These are phyloP conservation scores for Troides helena DNA, from an alignment of 2,888 invertebrate genomes.

Conservation along the genomic window DNA sequence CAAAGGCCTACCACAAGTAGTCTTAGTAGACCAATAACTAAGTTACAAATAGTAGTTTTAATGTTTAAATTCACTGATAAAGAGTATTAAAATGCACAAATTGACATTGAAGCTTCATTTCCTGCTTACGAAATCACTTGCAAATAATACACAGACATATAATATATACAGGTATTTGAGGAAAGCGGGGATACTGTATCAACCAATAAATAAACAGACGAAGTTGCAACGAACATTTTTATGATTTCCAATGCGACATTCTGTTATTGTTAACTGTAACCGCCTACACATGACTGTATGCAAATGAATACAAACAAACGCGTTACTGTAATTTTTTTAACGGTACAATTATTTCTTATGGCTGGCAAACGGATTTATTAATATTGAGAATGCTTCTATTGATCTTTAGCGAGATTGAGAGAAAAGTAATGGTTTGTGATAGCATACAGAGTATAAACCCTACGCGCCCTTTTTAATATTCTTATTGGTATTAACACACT, in stretches of 20 bases:
- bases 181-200: background rate
- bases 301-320: background rate
- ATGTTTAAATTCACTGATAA: no score
- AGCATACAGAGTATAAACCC: no score
- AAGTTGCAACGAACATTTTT: conserved; percentile 5
- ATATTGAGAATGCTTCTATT: no score
- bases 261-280: background rate
- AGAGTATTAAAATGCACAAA: background rate
- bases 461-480: no score
- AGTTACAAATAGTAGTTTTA: no score
- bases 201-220: background rate
- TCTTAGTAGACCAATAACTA: no score
- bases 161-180: background rate
- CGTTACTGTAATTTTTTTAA: background rate
- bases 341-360: background rate
- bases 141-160: background rate
- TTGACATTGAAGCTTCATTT: background rate
- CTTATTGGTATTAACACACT: no score
- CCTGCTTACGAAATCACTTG: background rate
- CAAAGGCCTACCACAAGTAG: no score
- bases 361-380: background rate
- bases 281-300: background rate
- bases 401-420: no score
- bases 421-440: no score
- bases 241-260: background rate